A percentile compares a stretch with the other conserved stretches of the same genome.
Evolutionary conservation across 2,888 invertebrate genomes (phyloP).

Genomic region (Macrophya alboannulata): DNA sequence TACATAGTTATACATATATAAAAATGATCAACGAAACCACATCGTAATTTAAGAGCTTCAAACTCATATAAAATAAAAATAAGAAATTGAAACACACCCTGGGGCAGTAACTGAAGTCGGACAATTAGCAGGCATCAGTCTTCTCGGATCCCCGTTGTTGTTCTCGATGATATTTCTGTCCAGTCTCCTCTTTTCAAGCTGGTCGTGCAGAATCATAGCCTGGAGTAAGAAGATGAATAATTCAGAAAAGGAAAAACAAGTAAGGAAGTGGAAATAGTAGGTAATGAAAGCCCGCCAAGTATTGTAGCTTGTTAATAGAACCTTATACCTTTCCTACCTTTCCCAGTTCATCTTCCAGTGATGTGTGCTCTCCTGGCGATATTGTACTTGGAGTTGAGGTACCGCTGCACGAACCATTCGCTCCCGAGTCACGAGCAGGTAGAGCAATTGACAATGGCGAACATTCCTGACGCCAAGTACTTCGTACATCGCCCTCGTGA

Average conservation of each 20-base stretch:
- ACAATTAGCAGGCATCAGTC: constrained; percentile 65
- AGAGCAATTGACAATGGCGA: constrained; percentile 77
- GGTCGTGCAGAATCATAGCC: constrained; percentile 77
- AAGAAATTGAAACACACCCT: constrained; percentile 69
- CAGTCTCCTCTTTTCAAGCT: constrained; percentile 75
- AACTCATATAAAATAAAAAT: constrained; percentile 11
- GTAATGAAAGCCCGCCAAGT: constrained; percentile 9
- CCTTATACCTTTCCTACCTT: constrained; percentile 69
- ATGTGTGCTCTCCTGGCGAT: constrained; percentile 79
- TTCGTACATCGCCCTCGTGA: constrained; percentile 73
- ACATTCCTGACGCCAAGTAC: constrained; percentile 76
- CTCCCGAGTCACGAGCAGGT: constrained; percentile 70
- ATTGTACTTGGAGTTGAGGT: constrained; percentile 80
- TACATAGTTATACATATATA: neutral
- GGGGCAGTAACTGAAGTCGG: constrained; percentile 67
- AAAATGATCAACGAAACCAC: constrained; percentile 37
- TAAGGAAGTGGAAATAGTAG: neutral
- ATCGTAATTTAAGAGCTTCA: neutral
- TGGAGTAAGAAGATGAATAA: constrained; percentile 59
- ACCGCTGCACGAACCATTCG: constrained; percentile 77
- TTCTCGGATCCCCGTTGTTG: constrained; percentile 73
- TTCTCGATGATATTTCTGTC: constrained; percentile 77
- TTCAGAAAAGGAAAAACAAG: neutral
- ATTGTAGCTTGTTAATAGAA: neutral
- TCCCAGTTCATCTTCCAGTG: constrained; percentile 77